These are phyloP conservation scores for Apocheima hispidaria DNA, from an alignment of 2,888 invertebrate species.

Conservation along the genomic window DNA sequence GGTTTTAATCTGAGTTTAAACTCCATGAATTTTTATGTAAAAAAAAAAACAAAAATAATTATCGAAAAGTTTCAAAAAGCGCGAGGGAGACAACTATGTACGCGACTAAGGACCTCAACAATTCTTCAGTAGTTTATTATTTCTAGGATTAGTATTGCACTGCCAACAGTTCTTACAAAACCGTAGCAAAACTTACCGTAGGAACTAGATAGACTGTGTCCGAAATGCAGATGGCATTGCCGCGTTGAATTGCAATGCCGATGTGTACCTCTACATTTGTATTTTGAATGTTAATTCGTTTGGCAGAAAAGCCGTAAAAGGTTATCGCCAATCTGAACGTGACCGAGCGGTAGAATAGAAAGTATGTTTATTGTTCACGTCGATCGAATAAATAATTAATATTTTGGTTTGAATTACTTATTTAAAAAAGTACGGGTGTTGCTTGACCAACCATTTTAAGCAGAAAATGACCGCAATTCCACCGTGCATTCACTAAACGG, in stretches of 20 bases:
- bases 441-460: neutral
- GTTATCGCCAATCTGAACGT: conserved; percentile 37
- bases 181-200: neutral
- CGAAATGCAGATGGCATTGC: conserved; percentile 18
- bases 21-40: too few species aligned
- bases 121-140: too few species aligned
- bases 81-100: too few species aligned
- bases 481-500: too few species aligned
- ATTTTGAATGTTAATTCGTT: conserved; percentile 32
- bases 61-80: too few species aligned
- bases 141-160: too few species aligned
- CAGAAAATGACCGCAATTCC: neutral
- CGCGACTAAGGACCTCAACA: too few species aligned
- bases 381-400: neutral
- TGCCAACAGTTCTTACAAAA: conserved; percentile 10
- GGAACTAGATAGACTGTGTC: conserved; percentile 8
- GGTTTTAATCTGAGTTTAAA: too few species aligned
- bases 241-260: conserved; percentile 20
- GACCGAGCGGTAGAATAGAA: conserved; percentile 19
- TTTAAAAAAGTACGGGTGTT: neutral
- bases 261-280: conserved; percentile 19
- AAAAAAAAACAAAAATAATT: too few species aligned
- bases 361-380: conserved; percentile 1
- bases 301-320: conserved; percentile 30
- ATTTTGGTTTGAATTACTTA: neutral